Conservation (phyloP, 2,113 vertebrate genomes). For the Crotalus helleri region DNA sequence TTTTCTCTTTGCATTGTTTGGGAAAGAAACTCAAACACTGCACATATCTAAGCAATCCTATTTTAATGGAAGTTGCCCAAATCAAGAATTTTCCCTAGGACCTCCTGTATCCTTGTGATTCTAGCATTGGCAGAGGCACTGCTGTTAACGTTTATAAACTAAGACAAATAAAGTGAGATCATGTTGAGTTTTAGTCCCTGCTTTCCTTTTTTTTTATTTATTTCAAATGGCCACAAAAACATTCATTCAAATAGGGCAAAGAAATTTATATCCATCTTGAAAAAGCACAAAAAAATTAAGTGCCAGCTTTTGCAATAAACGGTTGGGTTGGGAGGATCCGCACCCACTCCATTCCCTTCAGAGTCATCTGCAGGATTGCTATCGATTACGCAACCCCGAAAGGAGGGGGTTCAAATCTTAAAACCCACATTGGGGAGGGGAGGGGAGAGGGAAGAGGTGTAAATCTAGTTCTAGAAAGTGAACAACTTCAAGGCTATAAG, state of each 20-base stretch:
- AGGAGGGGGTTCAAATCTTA: neutral
- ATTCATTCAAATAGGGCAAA: neutral
- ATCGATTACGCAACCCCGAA: neutral
- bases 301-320: neutral
- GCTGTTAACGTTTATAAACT: neutral
- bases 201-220: neutral
- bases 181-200: neutral
- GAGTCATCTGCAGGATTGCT: neutral
- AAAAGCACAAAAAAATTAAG: neutral
- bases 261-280: neutral
- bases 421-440: no score
- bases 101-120: neutral
- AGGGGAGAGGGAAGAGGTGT: neutral
- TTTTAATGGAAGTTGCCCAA: neutral
- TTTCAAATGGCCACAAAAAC: neutral
- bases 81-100: neutral
- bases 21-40: slow-evolving; percentile 18
- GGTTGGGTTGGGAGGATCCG: neutral
- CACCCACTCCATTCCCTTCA: neutral
- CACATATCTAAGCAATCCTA: neutral
- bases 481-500: neutral
- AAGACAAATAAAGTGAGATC: neutral
- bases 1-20: slow-evolving; percentile 20
- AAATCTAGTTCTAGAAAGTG: neutral
- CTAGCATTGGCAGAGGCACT: neutral